phyloP scores from a whole-genome alignment of 1,140 invertebrate genomes.

The Pogonus chalceus region DNA sequence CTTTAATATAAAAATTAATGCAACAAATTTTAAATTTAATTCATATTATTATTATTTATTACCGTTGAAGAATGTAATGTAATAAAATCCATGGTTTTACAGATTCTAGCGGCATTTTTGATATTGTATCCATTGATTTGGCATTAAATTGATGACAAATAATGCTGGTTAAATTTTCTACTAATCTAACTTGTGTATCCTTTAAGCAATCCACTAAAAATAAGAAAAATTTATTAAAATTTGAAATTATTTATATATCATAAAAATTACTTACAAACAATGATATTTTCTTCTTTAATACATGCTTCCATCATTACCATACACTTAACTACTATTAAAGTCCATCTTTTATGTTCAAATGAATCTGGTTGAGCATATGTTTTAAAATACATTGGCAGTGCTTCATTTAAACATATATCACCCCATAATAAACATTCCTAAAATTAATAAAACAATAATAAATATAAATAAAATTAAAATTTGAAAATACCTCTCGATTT shows the following conservation, averaged over 20 bases:
- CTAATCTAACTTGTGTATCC: constrained; percentile 48
- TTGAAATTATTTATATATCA: constrained; percentile 6
- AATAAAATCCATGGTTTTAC: constrained; percentile 75
- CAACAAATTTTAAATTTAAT: background rate
- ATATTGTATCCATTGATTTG: constrained; percentile 40
- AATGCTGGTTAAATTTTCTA: constrained; percentile 65
- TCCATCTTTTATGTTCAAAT: constrained; percentile 47
- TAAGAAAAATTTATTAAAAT: constrained; percentile 16
- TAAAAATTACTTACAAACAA: constrained; percentile 35
- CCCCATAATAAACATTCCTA: constrained; percentile 66
- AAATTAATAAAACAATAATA: constrained; percentile 23
- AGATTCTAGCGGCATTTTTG: constrained; percentile 59
- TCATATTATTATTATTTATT: constrained; percentile 26
- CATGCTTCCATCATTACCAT: constrained; percentile 51
- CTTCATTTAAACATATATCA: constrained; percentile 57
- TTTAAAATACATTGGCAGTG: constrained; percentile 46
- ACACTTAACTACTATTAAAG: constrained; percentile 47
- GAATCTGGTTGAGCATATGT: constrained; percentile 34
- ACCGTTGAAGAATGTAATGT: constrained; percentile 62
- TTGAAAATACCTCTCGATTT: constrained; percentile 15
- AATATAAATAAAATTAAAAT: background rate
- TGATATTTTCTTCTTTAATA: constrained; percentile 45
- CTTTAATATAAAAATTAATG: constrained; percentile 21
- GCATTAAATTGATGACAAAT: constrained; percentile 62
- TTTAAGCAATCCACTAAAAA: constrained; percentile 42